These are phyloP conservation scores for Sarcophilus harrisii DNA, from an alignment of 2,797 vertebrate genomes.

Conservation along the genomic window DNA sequence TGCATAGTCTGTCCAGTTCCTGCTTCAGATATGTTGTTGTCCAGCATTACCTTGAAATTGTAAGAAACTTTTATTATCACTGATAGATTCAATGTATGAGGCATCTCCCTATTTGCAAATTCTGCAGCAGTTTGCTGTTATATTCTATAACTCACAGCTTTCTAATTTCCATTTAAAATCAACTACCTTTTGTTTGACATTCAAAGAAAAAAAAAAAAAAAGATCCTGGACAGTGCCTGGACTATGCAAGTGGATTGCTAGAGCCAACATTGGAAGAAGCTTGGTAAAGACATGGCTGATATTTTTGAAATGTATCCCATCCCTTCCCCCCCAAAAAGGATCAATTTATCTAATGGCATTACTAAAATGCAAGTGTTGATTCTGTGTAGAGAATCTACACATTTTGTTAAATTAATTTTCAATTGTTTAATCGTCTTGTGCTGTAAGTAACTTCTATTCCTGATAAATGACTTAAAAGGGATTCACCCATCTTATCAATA, in stretches of 20 bases:
- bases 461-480: too few relatives aligned
- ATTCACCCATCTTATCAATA: too few relatives aligned
- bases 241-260: not conserved
- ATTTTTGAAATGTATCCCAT: not conserved
- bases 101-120: conserved; percentile 5
- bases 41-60: conserved; percentile 17
- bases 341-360: not conserved
- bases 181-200: not conserved
- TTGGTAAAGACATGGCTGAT: not conserved
- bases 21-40: not conserved
- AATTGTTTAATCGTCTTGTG: too few relatives aligned
- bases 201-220: not conserved
- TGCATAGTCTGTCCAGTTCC: conserved; percentile 13
- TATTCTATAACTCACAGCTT: too few relatives aligned
- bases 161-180: not conserved
- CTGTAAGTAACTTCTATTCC: too few relatives aligned
- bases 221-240: not conserved
- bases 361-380: not conserved
- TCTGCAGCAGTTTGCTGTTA: not conserved
- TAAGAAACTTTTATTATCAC: conserved; percentile 7
- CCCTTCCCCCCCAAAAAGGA: not conserved
- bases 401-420: too few relatives aligned
- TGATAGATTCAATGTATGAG: not conserved
- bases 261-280: not conserved
- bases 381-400: too few relatives aligned